Percentiles rank a stretch among this genome's conserved stretches.
phyloP scores from a whole-genome alignment of 92 coral and sea anemone species.

The Siderastrea siderea region DNA sequence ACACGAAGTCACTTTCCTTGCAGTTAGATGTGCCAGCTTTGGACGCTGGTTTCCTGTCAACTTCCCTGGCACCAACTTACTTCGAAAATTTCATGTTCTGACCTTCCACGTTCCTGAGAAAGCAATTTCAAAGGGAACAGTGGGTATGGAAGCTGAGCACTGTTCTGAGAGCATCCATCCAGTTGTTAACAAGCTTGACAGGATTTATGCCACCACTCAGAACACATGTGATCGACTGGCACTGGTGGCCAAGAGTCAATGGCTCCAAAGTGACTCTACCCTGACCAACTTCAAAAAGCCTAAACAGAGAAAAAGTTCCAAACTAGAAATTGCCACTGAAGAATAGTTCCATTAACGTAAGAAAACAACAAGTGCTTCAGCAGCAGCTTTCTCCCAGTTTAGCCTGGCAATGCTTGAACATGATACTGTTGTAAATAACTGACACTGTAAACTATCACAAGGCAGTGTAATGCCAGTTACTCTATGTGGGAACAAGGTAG shows the following conservation, averaged over 20 bases:
- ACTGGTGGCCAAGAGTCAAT: conserved; percentile 43
- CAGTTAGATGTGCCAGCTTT: conserved; percentile 39
- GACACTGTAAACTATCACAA: no score
- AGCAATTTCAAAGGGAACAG: conserved; percentile 24
- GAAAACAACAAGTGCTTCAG: no score
- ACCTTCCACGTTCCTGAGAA: conserved; percentile 55
- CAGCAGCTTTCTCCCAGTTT: no score
- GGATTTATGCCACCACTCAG: conserved; percentile 45
- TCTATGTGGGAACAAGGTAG: no score
- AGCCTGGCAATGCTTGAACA: no score
- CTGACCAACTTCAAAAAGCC: conserved; percentile 40
- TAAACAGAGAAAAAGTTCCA: conserved; percentile 21
- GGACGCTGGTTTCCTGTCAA: conserved; percentile 57
- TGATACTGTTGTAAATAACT: no score
- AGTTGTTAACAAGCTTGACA: conserved; percentile 46
- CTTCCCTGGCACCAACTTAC: conserved; percentile 41
- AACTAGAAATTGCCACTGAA: conserved; percentile 7
- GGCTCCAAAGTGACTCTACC: conserved; percentile 56
- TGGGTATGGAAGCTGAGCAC: conserved; percentile 62
- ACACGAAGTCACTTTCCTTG: conserved; percentile 35
- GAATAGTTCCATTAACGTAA: no score
- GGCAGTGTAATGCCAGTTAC: no score
- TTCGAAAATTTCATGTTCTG: conserved; percentile 55
- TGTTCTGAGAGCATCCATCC: conserved; percentile 53
- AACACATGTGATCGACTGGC: conserved; percentile 39